Conservation (phyloP, 1,140 invertebrate species). For the Euura lappo region DNA sequence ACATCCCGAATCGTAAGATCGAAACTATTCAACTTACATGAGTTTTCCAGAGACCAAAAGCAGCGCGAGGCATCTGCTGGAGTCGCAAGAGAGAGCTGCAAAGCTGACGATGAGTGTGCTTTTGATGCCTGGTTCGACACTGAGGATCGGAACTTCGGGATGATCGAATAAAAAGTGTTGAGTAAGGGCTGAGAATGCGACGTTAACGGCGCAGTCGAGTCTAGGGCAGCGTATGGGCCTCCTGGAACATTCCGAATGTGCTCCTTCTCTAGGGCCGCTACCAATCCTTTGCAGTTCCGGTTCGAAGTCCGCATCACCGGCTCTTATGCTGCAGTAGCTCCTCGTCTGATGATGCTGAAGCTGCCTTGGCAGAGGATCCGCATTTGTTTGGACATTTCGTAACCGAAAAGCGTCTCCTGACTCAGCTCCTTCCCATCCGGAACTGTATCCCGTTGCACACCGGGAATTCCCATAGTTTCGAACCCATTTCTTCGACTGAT, state of each 20-base stretch:
- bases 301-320: slow-evolving; percentile 16
- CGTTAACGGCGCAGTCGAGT: slow-evolving; percentile 50
- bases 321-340: slow-evolving; percentile 34
- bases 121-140: slow-evolving; percentile 48
- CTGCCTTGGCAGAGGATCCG: background rate
- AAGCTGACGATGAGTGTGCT: slow-evolving; percentile 52
- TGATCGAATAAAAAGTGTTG: slow-evolving; percentile 57
- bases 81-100: slow-evolving; percentile 39
- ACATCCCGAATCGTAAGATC: background rate
- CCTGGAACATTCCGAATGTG: slow-evolving; percentile 46
- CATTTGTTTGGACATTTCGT: background rate
- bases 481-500: slow-evolving; percentile 19
- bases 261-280: slow-evolving; percentile 20
- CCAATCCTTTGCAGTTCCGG: background rate
- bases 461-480: background rate
- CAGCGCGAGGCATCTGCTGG: slow-evolving; percentile 50
- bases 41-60: slow-evolving; percentile 53
- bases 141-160: slow-evolving; percentile 53
- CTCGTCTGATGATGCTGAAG: slow-evolving; percentile 22
- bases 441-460: background rate
- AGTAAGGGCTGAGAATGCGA: slow-evolving; percentile 52
- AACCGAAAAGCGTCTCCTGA: background rate
- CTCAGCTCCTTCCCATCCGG: background rate
- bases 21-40: slow-evolving; percentile 41
- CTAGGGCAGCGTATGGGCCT: slow-evolving; percentile 52